These are phyloP conservation scores for Rhadinocentrus ornatus DNA, from an alignment of 2,797 vertebrate species.

Conservation along the genomic window DNA sequence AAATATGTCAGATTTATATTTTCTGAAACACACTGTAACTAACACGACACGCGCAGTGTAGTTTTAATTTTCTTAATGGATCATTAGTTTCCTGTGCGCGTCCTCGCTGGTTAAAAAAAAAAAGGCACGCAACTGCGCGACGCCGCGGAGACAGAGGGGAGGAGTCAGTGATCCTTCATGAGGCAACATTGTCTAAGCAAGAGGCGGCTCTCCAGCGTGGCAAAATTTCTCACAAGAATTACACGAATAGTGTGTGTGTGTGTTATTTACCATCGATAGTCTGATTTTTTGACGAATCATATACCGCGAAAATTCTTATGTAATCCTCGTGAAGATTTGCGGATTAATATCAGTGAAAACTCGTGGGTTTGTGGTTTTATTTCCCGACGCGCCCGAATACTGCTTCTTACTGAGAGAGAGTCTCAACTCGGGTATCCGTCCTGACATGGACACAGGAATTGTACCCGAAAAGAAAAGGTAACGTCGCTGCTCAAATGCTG, in stretches of 20 bases:
- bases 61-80: background rate
- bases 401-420: slow-evolving; percentile 61
- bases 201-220: slow-evolving; percentile 71
- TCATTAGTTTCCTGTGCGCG: slow-evolving; percentile 48
- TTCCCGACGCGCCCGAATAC: slow-evolving; percentile 64
- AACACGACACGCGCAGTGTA: background rate
- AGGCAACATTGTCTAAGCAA: slow-evolving; percentile 51
- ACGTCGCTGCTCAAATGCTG: slow-evolving; percentile 15
- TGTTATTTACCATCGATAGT: slow-evolving; percentile 18
- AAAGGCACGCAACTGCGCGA: slow-evolving; percentile 76
- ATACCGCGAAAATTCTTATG: slow-evolving; percentile 33
- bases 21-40: background rate
- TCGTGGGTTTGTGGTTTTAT: slow-evolving; percentile 46
- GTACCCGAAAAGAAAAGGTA: slow-evolving; percentile 94
- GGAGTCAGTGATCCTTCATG: slow-evolving; percentile 21
- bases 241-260: background rate
- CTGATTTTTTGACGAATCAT: slow-evolving; percentile 29
- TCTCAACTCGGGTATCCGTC: slow-evolving; percentile 68
- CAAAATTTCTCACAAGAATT: slow-evolving; percentile 36
- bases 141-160: slow-evolving; percentile 39
- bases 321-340: slow-evolving; percentile 32
- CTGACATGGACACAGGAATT: slow-evolving; percentile 89
- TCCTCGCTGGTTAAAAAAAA: slow-evolving; percentile 2
- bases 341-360: slow-evolving; percentile 14
- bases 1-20: background rate